Base-by-base conservation (phyloP, 2,797 vertebrate genomes). In the Galagoides demidoff region DNA sequence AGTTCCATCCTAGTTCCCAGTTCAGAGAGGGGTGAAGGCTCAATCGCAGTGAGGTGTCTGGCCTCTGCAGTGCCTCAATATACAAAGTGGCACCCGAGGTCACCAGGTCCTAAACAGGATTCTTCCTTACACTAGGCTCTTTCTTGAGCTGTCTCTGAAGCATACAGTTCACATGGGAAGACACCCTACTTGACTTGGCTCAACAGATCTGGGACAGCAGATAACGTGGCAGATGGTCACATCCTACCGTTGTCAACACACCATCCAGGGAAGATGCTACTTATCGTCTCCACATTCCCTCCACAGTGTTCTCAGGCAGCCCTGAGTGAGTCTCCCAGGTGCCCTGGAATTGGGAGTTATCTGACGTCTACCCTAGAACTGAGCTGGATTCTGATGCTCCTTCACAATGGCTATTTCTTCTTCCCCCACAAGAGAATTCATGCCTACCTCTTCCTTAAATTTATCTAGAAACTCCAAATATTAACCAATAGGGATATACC, bases 181-280 rank as follows among this genome's bases (percentile, higher is more conserved):
- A 59, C 5, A 57, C 3, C 20, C 22, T n/a, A 8, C 8, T 85
- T 20, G 29, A 71, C 34, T 49, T 29, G 7, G 55, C 23, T 7
- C 59, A n/a, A 39, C 7, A 64, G 43, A 43, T 63, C 52, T 45
- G 22, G 73, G 29, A 27, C 3, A 12, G 74, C 31, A 34, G 23
- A 77, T 9, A 10, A 7, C 1, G 3, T 2, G 19, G 31, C 31
- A 9, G 13, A 6, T 16, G 12, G 8, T 52, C 45, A 9, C 25
- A n/a, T n/a, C 12, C 34, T 19, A 1, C 34, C 31, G 11, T 23
- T 4, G 29, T 57, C 11, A 17, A 13, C 3, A 5, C 0, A 1
- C 9, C 34, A 10, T 11, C 27, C 23, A 45, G 0, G 4, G 61
- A n/a, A 64, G 45, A 45, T 9, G 52, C 29, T 5, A 34, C 70